Conservation (phyloP, 2,888 invertebrate species). For the Argyra leucocephala region DNA sequence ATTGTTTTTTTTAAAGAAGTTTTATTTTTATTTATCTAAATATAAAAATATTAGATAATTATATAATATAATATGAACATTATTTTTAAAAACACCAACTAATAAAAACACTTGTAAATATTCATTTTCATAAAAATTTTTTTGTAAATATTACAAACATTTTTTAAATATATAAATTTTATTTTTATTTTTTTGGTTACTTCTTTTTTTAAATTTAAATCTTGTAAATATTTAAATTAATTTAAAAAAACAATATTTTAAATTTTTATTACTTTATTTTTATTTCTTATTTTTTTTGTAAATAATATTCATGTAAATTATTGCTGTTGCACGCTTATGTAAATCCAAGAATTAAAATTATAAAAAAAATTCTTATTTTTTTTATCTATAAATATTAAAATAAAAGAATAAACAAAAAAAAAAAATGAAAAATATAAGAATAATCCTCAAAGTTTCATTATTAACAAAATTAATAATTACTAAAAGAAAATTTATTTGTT, state of each 20-base stretch:
- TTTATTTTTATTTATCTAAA: too few relatives aligned
- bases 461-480: neutral
- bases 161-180: neutral
- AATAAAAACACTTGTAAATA: neutral
- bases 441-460: too few relatives aligned
- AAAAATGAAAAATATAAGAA: neutral
- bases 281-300: neutral
- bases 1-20: too few relatives aligned
- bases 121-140: neutral
- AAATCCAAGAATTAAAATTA: neutral
- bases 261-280: neutral
- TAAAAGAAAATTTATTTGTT: neutral
- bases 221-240: neutral
- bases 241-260: neutral
- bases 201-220: neutral
- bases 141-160: neutral
- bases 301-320: constrained; percentile 6
- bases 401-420: too few relatives aligned
- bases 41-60: too few relatives aligned
- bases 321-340: constrained; percentile 6
- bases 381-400: neutral
- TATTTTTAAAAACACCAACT: too few relatives aligned
- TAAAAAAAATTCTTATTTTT: neutral
- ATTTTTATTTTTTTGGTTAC: too few relatives aligned
- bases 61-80: too few relatives aligned